Evolutionary conservation across 2,797 vertebrate genomes (phyloP).

Genomic region (Phaenicophaeus curvirostris): DNA sequence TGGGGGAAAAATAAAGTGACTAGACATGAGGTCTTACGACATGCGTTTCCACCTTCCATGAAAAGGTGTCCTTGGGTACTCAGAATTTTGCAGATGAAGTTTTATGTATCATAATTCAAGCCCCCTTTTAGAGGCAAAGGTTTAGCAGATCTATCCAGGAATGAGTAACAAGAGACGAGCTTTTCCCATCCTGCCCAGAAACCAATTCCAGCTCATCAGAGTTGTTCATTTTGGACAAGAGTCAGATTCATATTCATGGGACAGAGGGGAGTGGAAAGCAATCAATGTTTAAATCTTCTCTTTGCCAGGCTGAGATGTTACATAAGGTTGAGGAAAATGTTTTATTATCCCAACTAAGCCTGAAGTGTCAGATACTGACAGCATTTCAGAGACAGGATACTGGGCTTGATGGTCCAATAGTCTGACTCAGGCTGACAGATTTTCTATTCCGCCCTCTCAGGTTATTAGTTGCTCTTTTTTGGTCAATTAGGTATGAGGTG

Average conservation of each 20-base stretch:
- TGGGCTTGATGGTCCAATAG: slow-evolving; percentile 52
- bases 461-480: slow-evolving; percentile 64
- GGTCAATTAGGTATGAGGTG: slow-evolving; percentile 43
- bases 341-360: slow-evolving; percentile 62
- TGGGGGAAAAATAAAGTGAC: slow-evolving; percentile 56
- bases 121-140: slow-evolving; percentile 44
- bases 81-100: neutral
- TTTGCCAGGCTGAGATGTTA: slow-evolving; percentile 63
- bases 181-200: slow-evolving; percentile 71
- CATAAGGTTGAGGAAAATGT: slow-evolving; percentile 72
- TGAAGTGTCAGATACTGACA: slow-evolving; percentile 62
- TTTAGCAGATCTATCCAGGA: slow-evolving; percentile 55
- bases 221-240: slow-evolving; percentile 68
- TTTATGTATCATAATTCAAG: slow-evolving; percentile 10
- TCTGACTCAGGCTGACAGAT: slow-evolving; percentile 66
- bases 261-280: slow-evolving; percentile 71
- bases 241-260: slow-evolving; percentile 58
- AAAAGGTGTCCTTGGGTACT: slow-evolving; percentile 38
- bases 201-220: slow-evolving; percentile 70
- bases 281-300: slow-evolving; percentile 63
- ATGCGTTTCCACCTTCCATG: slow-evolving; percentile 27
- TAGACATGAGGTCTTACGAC: slow-evolving; percentile 50
- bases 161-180: slow-evolving; percentile 58
- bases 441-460: slow-evolving; percentile 50
- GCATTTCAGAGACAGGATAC: slow-evolving; percentile 61